Base-by-base conservation (phyloP, 1,140 invertebrate genomes). In the Eulimnadia texana region DNA sequence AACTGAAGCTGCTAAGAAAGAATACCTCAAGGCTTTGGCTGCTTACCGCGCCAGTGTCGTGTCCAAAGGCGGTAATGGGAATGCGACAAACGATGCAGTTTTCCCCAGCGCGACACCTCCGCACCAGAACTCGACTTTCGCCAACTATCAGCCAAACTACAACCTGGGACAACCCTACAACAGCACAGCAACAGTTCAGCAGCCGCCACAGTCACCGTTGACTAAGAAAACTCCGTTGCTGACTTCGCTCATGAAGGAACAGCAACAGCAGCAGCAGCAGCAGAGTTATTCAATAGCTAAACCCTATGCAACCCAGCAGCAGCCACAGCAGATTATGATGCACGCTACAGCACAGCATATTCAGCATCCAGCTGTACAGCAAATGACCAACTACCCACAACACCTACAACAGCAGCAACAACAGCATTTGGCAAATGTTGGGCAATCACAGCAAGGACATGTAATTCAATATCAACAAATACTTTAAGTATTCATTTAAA, bases 1-100 rank as follows among this genome's bases (percentile, higher is more conserved):
- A 77, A 94, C 93, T 20, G 93, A 98, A 76, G 83, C 84, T 13
- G 93, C 93, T 1, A 97, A 97, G 71, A 95, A 95, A 69, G 93
- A 97, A 74, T 98, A 97, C 75, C 75, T 98, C 64, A 94, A 95
- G 73, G 86, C 90, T 50, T 74, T 98, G 53, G 92, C 93, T 29
- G 90, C 90, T 10, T 96, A 96, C 74, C 82, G 90, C 73, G 91
- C 91, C 19, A 93, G 85, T 70, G 75, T 94, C 63, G 87, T 93
- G 1, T 91, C 88, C 47, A 87, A 87, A 79, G 83, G 33, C 20
- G 55, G 55, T n/a, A 57, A 57, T n/a, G 33, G 33, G 11, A 33
- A 33, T 1, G 33, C 33, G 16, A 28, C 22, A 11, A 57, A 33
- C 55, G 33, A 57, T 33, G 55, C 27, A 33, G 33, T 42, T 9